Evolutionary conservation across 2,797 vertebrate genomes (phyloP).

Genomic region (Pseudocheirus occidentalis): DNA sequence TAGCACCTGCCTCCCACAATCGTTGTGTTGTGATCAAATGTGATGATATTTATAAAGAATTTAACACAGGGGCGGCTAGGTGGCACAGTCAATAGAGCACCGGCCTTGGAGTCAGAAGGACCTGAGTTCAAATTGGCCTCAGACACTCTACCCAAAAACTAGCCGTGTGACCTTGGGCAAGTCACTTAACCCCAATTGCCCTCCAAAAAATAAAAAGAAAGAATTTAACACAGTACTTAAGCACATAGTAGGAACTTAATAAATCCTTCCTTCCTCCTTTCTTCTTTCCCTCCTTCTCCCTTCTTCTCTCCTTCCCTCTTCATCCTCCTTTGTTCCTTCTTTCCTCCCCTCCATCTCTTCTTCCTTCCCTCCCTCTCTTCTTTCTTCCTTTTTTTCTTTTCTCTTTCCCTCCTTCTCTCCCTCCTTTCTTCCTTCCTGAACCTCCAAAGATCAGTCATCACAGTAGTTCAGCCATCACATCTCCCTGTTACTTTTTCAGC

Average conservation of each 20-base stretch:
- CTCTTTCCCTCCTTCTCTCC: not conserved
- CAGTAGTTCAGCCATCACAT: not conserved
- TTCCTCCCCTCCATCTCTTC: not conserved
- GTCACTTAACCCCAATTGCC: no score
- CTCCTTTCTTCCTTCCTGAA: not conserved
- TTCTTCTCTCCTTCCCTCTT: not conserved
- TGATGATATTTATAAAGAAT: not conserved
- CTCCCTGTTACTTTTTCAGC: not conserved
- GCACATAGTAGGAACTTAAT: not conserved
- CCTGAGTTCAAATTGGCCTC: no score
- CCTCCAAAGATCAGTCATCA: not conserved
- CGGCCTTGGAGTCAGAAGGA: no score
- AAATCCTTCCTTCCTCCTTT: not conserved
- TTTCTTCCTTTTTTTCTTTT: not conserved
- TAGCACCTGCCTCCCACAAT: not conserved
- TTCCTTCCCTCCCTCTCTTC: not conserved
- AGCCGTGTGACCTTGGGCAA: no score
- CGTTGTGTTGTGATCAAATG: not conserved
- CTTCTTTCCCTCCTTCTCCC: not conserved
- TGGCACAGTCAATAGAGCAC: no score
- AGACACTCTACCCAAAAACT: no score
- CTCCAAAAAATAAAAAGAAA: no score
- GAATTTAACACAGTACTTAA: not conserved
- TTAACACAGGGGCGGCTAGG: no score
- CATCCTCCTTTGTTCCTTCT: not conserved